Conservation (phyloP, 2,113 vertebrate genomes). For the Megaceryle torquata region DNA sequence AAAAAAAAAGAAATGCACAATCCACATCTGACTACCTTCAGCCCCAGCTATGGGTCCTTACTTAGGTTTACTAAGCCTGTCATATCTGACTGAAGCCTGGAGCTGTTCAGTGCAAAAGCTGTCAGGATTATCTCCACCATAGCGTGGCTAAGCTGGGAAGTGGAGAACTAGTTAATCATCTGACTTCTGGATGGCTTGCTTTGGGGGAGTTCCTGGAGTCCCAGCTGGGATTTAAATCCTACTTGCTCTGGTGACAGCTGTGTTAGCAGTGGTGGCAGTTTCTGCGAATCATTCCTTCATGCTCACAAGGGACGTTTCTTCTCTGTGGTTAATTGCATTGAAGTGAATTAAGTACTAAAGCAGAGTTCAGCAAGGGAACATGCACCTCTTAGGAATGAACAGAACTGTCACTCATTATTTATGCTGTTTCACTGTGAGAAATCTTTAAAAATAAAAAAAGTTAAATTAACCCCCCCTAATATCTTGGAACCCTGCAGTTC, state of each 20-base stretch:
- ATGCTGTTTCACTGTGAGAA: background rate
- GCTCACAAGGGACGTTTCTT: background rate
- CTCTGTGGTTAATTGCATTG: background rate
- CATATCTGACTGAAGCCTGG: background rate
- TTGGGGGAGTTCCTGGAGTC: background rate
- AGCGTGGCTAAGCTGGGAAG: background rate
- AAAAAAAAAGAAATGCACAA: background rate
- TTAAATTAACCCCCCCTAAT: rapidly evolving
- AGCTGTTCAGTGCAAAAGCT: background rate
- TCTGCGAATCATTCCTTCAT: background rate
- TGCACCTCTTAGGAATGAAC: background rate
- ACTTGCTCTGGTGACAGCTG: background rate
- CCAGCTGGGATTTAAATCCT: background rate
- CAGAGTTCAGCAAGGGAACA: background rate
- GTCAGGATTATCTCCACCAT: background rate
- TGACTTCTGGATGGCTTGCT: background rate
- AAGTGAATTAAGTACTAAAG: background rate
- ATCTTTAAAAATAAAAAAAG: background rate
- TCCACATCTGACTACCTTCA: background rate
- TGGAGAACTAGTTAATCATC: background rate
- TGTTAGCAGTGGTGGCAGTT: background rate
- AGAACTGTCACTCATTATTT: background rate
- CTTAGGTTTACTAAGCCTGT: background rate
- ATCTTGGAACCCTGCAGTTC: background rate
- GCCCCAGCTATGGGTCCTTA: background rate